phyloP scores from a whole-genome alignment of 2,113 vertebrate genomes.

The Tylochromis polylepis region DNA sequence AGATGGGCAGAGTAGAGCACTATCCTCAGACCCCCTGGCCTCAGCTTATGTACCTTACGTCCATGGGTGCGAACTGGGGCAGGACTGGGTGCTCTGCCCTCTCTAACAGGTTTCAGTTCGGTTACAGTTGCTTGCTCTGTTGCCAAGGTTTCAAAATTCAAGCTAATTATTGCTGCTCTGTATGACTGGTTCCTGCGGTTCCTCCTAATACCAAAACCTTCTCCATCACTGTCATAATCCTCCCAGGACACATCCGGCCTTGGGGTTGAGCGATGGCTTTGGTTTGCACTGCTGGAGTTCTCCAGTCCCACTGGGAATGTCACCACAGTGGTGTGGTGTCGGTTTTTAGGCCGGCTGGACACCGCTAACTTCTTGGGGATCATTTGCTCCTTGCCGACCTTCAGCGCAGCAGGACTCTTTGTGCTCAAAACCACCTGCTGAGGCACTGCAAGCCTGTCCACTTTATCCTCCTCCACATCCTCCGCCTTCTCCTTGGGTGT shows the following conservation, averaged over 20 bases:
- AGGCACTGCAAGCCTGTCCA: neutral
- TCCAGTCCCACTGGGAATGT: slow-evolving; percentile 55
- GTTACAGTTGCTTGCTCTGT: neutral
- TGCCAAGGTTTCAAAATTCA: neutral
- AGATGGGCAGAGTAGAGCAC: neutral
- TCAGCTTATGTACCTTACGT: slow-evolving; percentile 51
- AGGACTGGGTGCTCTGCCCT: slow-evolving; percentile 49
- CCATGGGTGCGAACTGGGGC: slow-evolving; percentile 19
- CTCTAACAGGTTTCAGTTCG: slow-evolving; percentile 62
- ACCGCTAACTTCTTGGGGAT: slow-evolving; percentile 83
- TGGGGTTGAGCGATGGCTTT: slow-evolving; percentile 14
- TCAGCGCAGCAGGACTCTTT: slow-evolving; percentile 73
- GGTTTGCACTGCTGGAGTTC: neutral
- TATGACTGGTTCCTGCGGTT: slow-evolving; percentile 91
- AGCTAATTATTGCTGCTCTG: slow-evolving; percentile 80
- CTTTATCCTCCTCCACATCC: neutral
- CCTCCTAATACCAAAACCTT: slow-evolving; percentile 63
- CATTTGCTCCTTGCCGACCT: slow-evolving; percentile 83
- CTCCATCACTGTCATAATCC: slow-evolving; percentile 69
- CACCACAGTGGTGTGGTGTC: slow-evolving; percentile 82
- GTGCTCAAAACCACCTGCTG: slow-evolving; percentile 80
- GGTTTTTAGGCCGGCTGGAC: slow-evolving; percentile 71
- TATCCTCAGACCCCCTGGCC: neutral
- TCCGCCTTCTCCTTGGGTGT: fast-evolving
- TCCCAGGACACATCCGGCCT: slow-evolving; percentile 69